Evolutionary conservation across 2,888 invertebrate genomes (phyloP).

Genomic region (Cataglyphis livida): DNA sequence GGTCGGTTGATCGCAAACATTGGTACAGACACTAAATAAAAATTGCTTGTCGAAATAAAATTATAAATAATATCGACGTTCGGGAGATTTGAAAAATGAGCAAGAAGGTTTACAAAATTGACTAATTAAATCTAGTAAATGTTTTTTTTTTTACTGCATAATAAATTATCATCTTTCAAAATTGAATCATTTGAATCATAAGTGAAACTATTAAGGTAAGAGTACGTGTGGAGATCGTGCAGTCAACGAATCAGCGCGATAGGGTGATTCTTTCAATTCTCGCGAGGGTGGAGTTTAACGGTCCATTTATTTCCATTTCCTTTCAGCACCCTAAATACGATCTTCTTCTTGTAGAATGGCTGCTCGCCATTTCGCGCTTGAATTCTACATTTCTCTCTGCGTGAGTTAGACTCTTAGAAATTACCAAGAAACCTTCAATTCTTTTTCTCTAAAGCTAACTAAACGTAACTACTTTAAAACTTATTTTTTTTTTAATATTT

Average conservation of each 20-base stretch:
- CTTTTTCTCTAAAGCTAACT: not conserved
- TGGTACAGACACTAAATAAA: not conserved
- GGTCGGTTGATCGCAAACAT: not conserved
- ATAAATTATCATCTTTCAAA: not conserved
- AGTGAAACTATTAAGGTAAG: not conserved
- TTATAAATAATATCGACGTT: not conserved
- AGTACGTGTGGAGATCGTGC: not conserved
- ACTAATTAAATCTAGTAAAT: not conserved
- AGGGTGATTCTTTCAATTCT: slow-evolving; percentile 12
- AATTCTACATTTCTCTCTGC: slow-evolving; percentile 35
- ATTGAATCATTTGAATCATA: not conserved
- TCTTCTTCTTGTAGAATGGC: slow-evolving; percentile 50
- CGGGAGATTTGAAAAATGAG: not conserved
- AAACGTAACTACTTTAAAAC: not conserved
- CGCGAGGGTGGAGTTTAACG: slow-evolving; percentile 50
- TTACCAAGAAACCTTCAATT: not conserved
- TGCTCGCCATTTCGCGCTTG: slow-evolving; percentile 32
- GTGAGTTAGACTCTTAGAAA: not conserved
- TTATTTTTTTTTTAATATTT: too few relatives aligned
- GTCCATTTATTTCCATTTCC: slow-evolving; percentile 70
- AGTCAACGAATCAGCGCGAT: slow-evolving; percentile 24
- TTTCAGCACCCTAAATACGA: slow-evolving; percentile 18
- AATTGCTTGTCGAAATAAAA: not conserved
- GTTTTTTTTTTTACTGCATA: not conserved
- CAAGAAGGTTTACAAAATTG: not conserved